A percentile compares a stretch with the other conserved stretches of the same genome.
These are phyloP conservation scores for Drosophila dunni DNA, from an alignment of 1,140 invertebrate species.

Conservation along the genomic window DNA sequence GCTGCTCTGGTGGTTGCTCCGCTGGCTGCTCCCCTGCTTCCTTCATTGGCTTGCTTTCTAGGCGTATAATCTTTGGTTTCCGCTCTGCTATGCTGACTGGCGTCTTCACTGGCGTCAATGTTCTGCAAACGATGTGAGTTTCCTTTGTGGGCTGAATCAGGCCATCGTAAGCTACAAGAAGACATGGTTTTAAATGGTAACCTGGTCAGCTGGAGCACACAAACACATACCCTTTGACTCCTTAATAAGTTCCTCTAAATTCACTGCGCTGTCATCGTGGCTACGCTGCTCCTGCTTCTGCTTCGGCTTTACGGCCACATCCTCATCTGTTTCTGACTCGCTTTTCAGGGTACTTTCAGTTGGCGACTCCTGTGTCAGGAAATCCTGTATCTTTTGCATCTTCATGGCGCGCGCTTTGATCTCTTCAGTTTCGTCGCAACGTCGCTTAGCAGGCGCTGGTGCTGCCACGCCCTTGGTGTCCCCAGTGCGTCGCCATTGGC, in stretches of 20 bases:
- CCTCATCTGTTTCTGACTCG: constrained; percentile 25
- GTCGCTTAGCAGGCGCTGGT: constrained; percentile 52
- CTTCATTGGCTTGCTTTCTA: neutral
- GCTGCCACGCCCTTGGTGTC: constrained; percentile 62
- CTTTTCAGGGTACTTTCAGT: constrained; percentile 26
- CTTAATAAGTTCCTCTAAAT: constrained; percentile 46
- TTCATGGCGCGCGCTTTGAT: constrained; percentile 60
- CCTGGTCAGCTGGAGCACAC: too few relatives aligned
- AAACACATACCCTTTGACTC: constrained; percentile 54
- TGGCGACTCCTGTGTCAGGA: constrained; percentile 58
- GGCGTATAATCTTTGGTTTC: neutral
- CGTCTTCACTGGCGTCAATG: constrained; percentile 48
- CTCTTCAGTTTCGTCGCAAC: constrained; percentile 61
- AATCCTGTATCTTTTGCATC: constrained; percentile 78
- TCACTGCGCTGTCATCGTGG: constrained; percentile 50
- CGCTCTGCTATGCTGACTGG: constrained; percentile 24
- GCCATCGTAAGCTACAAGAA: constrained; percentile 55
- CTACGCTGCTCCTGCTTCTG: neutral
- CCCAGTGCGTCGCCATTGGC: constrained; percentile 78
- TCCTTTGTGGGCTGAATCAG: constrained; percentile 35
- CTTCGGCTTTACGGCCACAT: neutral
- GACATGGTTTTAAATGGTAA: neutral
- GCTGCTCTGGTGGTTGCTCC: neutral
- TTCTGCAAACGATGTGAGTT: constrained; percentile 59
- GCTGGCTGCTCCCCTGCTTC: neutral